These are phyloP conservation scores for Brenthis ino DNA, from an alignment of 2,888 invertebrate genomes.

Conservation along the genomic window DNA sequence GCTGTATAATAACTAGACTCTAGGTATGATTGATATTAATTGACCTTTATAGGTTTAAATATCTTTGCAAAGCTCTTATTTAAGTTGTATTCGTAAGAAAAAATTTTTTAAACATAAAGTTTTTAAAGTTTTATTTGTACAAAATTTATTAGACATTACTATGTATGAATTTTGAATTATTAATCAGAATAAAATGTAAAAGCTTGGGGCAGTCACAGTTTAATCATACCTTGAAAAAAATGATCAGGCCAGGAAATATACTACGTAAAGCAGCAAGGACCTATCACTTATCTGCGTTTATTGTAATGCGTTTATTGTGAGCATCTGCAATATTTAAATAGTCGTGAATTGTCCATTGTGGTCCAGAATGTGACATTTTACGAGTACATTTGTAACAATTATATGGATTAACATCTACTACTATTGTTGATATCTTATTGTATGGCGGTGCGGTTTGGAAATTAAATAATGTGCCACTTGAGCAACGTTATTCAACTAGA, in stretches of 20 bases:
- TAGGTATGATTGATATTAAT: no score
- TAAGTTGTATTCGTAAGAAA: no score
- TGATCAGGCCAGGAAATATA: neutral
- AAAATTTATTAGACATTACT: no score
- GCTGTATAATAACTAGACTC: no score
- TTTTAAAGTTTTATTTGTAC: no score
- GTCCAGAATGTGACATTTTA: slow-evolving; percentile 5
- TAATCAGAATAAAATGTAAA: no score
- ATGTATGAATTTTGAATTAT: no score
- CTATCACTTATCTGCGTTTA: neutral
- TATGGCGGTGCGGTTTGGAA: slow-evolving; percentile 30
- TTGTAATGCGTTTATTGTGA: neutral
- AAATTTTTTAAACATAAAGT: no score
- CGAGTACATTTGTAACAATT: slow-evolving; percentile 18
- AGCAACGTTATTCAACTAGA: slow-evolving; percentile 27
- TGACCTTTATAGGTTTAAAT: no score
- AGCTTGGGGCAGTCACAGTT: no score
- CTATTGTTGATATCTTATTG: slow-evolving; percentile 6
- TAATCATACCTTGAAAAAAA: neutral
- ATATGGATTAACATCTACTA: slow-evolving; percentile 17
- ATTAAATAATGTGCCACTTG: slow-evolving; percentile 62
- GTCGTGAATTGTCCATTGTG: slow-evolving; percentile 1
- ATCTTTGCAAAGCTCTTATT: no score
- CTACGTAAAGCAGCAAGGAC: neutral
- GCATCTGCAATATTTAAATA: slow-evolving; percentile 18